These are phyloP conservation scores for Tringa solitaria DNA, from an alignment of 2,113 vertebrate genomes.

Conservation along the genomic window DNA sequence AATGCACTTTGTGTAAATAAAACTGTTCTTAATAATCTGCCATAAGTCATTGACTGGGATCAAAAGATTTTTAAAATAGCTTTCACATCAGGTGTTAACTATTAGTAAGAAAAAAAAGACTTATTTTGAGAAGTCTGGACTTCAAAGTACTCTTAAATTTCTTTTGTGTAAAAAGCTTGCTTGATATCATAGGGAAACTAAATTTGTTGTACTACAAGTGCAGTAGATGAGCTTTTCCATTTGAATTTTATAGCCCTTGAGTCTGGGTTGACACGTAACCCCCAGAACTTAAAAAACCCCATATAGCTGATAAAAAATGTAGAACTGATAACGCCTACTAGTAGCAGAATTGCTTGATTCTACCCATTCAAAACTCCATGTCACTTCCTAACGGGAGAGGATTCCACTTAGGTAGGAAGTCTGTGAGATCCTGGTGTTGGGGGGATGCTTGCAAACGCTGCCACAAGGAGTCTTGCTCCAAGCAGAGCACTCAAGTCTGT, in stretches of 20 bases:
- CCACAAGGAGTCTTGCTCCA: not conserved
- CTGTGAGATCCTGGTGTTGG: not conserved
- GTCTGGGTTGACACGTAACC: not conserved
- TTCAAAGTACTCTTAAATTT: not conserved
- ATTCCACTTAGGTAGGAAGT: not conserved
- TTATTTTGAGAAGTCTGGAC: not conserved
- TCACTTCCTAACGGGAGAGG: accelerated
- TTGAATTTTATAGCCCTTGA: not conserved
- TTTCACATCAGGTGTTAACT: not conserved
- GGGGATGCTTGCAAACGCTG: not conserved
- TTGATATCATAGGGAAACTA: not conserved
- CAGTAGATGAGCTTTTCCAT: not conserved
- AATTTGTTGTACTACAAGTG: not conserved
- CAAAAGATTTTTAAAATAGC: conserved; percentile 5
- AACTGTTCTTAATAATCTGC: conserved; percentile 20
- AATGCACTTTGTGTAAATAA: conserved; percentile 29
- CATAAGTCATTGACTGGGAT: not conserved
- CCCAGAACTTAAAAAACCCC: not conserved
- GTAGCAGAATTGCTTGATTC: not conserved
- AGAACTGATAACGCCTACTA: not conserved
- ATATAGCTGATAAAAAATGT: not conserved
- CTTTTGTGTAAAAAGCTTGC: not conserved
- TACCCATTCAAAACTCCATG: not conserved
- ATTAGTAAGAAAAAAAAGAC: not conserved
- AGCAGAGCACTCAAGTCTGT: accelerated